A percentile compares a stretch with the other conserved stretches of the same genome.
phyloP scores from a whole-genome alignment of 1,140 invertebrate genomes.

The Wiebesia pumilae region DNA sequence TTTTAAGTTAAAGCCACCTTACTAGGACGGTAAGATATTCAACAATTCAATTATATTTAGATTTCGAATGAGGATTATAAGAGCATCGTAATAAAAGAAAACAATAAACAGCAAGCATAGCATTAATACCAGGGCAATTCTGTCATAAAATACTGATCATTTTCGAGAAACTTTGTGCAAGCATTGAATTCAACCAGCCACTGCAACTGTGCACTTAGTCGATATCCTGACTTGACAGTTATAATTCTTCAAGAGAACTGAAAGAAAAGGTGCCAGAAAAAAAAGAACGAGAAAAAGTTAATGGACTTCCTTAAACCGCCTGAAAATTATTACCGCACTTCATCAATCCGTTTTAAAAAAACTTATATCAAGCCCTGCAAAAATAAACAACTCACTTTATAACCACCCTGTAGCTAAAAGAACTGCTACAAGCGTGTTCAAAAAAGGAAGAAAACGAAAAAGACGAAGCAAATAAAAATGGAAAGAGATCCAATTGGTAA shows the following conservation, averaged over 20 bases:
- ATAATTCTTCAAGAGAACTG: constrained; percentile 28
- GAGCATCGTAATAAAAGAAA: not conserved
- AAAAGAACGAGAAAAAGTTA: constrained; percentile 23
- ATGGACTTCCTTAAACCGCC: constrained; percentile 35
- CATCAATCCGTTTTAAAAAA: constrained; percentile 27
- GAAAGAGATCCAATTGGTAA: constrained; percentile 52
- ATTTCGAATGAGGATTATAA: not conserved
- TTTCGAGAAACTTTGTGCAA: not conserved
- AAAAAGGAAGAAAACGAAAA: constrained; percentile 38
- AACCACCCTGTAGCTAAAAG: constrained; percentile 5
- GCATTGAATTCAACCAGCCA: not conserved
- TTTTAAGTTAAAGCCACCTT: not conserved
- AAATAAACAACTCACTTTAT: constrained; percentile 50
- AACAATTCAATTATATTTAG: not conserved
- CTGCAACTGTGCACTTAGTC: constrained; percentile 5
- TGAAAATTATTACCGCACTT: constrained; percentile 42
- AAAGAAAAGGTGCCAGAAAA: constrained; percentile 13
- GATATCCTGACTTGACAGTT: constrained; percentile 27
- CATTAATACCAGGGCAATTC: not conserved
- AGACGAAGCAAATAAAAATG: constrained; percentile 54
- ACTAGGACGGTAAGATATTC: not conserved
- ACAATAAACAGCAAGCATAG: not conserved
- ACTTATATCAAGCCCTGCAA: constrained; percentile 18
- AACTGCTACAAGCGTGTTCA: constrained; percentile 3
- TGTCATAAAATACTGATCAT: not conserved